Base-by-base conservation (phyloP, 2,797 vertebrate genomes). In the Cercopithecus mitis region DNA sequence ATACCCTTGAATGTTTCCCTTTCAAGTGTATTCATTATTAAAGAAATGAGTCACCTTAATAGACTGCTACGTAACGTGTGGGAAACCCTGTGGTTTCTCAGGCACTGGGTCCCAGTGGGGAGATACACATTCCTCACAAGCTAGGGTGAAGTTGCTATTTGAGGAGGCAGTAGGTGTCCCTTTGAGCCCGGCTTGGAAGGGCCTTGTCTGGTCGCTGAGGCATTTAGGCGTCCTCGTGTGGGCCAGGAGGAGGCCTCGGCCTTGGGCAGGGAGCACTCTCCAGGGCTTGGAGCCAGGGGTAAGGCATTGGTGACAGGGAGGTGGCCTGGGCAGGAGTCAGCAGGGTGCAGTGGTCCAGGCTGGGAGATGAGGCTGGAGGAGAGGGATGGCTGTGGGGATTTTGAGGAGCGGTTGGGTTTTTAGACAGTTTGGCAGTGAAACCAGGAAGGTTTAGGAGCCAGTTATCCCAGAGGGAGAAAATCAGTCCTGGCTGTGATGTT, bases 241-340 rank as follows among this genome's bases (percentile, higher is more conserved):
- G 52, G 39, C 33, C 22, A 11, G 61, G 39, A 72, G 73, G 67
- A 81, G 11, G 17, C 20, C 2, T 2, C 2, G 13, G 2, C 33
- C 0, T 67, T 41, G 8, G 61, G 24, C 4, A 24, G 43, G 36
- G 50, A 55, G 12, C 4, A 1, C 12, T 39, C 1, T 22, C 15
- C 8, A 57, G 36, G 45, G 33, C 41, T 50, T 36, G 25, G 13
- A 82, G n/a, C 0, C 9, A 14, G 10, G 12, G 30, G 1, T 75
- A 50, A 30, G 19, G 24, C 64, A 61, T 7, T 5, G 84, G 43
- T n/a, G 61, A 50, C 8, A 13, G 52, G 36, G 27, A 25, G 5
- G 39, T 22, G 8, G 45, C 9, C 19, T 12, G 43, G 52, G 25
- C n/a, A 79, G 27, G 52, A n/a, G 41, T 76, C 33, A 17, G 58